Conservation (phyloP, 2,797 vertebrate genomes). For the Phyllotis vaccarum region DNA sequence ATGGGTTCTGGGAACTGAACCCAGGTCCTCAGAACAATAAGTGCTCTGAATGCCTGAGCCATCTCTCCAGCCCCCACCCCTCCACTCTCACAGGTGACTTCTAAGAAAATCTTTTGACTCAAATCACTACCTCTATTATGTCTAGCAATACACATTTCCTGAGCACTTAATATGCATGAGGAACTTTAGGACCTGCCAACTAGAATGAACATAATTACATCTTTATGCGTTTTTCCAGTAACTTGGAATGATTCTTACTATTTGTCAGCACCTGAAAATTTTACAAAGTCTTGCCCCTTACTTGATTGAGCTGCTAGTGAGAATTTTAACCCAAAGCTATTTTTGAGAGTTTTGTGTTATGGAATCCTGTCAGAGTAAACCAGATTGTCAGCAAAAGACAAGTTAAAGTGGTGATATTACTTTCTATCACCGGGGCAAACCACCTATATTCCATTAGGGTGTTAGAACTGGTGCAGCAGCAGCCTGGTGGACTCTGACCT, state of each 20-base stretch:
- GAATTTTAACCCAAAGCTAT: conserved; percentile 30
- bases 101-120: not conserved
- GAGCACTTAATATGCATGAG: not conserved
- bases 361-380: conserved; percentile 27
- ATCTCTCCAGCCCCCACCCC: not conserved
- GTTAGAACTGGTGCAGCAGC: not conserved
- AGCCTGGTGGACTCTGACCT: not conserved
- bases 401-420: not conserved
- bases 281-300: conserved; percentile 32
- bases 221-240: not conserved
- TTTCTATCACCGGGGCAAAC: not conserved
- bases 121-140: not conserved
- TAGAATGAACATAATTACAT: not conserved
- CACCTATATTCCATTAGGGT: not conserved
- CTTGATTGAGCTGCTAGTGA: not conserved
- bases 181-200: not conserved
- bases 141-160: not conserved
- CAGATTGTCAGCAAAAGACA: not conserved
- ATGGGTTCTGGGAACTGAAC: not conserved
- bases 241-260: not conserved
- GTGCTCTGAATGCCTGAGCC: not conserved
- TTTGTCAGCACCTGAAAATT: not conserved
- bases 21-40: not conserved
- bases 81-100: not conserved
- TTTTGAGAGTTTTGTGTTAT: not conserved